A percentile compares a stretch with the other conserved stretches of the same genome.
These are phyloP conservation scores for Ectropis grisescens DNA, from an alignment of 1,140 invertebrate genomes.

Conservation along the genomic window DNA sequence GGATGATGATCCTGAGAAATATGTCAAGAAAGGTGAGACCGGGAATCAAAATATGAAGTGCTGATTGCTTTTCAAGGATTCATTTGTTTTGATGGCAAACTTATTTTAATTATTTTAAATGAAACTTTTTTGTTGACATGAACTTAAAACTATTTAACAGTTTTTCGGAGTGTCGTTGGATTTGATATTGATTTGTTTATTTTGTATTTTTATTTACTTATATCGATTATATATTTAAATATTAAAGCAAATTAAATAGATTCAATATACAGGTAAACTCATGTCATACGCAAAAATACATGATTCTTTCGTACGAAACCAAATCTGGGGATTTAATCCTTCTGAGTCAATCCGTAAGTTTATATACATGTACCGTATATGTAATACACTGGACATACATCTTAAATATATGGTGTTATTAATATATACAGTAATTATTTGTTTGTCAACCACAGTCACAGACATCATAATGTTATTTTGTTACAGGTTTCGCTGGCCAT, in stretches of 20 bases:
- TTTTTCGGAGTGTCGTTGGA: no score
- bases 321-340: constrained; percentile 61
- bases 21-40: constrained; percentile 71
- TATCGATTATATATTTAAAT: no score
- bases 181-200: no score
- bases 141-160: neutral
- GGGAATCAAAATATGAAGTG: no score
- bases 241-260: no score
- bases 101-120: neutral
- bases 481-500: constrained; percentile 75
- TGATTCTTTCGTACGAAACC: constrained; percentile 48
- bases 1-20: constrained; percentile 74
- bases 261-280: neutral
- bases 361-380: neutral
- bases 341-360: constrained; percentile 47
- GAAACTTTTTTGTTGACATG: neutral
- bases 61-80: no score
- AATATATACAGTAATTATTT: neutral
- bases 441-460: no score
- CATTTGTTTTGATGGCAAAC: no score
- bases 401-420: neutral
- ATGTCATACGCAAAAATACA: constrained; percentile 60
- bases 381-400: no score
- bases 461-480: no score
- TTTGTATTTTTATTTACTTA: no score